Evolutionary conservation across 2,113 vertebrate genomes (phyloP), one percentile per base, ranked within the genome.

Genomic region (Coturnix japonica): DNA sequence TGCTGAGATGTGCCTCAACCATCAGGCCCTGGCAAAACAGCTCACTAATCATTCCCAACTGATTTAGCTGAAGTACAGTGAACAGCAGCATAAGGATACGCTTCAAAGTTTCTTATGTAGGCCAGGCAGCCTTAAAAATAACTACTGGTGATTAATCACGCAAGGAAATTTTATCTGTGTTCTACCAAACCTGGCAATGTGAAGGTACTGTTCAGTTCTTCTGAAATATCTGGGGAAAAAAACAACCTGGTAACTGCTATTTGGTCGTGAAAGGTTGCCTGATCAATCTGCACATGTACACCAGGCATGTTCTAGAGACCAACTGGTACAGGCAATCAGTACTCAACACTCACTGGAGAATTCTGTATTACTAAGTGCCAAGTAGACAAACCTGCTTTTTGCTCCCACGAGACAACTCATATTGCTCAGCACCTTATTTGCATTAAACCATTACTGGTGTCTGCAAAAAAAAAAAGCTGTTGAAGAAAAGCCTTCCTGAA

Each of bases 41-140:
- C 66, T 69, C 60, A 25, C 30, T 69, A 3, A 43, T 60, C 65
- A 53, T 2, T 63, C 47, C 72, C 31, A 41, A 56, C 30, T 0
- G 3, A 74, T 7, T 7, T 33, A 20, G 0, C 0, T 30, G 1
- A 16, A 74, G 19, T 1, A 25, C 6, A 39, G 84, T 69, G 33
- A 44, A 8, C 7, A 2, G 18, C 25, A 33, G 51, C 4, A 30
- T 1, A 13, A n/a, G 54, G 39, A 17, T 3, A 28, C 8, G 25
- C 72, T 91, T 78, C 77, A 20, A 65, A 76, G 57, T 33, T 15
- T 11, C 49, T 51, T 12, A 23, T 5, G 13, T 5, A 61, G 66
- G 59, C 53, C 77, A 57, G 2, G 35, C 30, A 64, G 70, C 54
- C 81, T 25, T 17, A 19, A 85, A 49, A 46, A n/a, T 5, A 72